These are phyloP conservation scores for Lycorma delicatula DNA, from an alignment of 1,140 invertebrate species.

Conservation along the genomic window DNA sequence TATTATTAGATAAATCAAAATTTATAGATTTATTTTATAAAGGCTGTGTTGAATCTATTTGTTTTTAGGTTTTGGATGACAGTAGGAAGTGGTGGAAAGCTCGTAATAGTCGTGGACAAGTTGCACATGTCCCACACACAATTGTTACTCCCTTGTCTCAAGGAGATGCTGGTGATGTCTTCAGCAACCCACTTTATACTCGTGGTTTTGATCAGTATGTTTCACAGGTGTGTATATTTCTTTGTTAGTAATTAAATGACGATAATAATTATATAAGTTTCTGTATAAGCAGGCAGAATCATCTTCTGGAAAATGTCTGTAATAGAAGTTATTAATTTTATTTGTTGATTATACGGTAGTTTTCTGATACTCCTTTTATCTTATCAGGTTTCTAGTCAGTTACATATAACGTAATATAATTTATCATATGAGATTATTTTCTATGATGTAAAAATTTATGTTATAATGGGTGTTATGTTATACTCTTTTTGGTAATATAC, in stretches of 20 bases:
- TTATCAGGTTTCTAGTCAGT: too few relatives aligned
- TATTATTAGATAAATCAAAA: too few relatives aligned
- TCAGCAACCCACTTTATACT: conserved; percentile 63
- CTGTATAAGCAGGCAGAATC: too few relatives aligned
- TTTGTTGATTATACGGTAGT: neutral
- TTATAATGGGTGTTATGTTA: too few relatives aligned
- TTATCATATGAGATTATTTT: too few relatives aligned
- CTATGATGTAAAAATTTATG: too few relatives aligned
- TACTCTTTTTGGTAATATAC: too few relatives aligned
- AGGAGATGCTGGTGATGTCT: conserved; percentile 47
- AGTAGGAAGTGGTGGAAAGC: conserved; percentile 98
- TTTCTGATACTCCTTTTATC: neutral
- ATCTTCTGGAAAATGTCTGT: neutral
- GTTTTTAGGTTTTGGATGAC: conserved; percentile 82
- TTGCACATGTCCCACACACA: conserved; percentile 95
- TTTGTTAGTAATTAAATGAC: neutral
- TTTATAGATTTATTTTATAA: too few relatives aligned
- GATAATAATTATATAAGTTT: neutral
- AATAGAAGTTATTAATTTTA: neutral
- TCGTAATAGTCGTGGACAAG: conserved; percentile 74
- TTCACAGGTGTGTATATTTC: neutral
- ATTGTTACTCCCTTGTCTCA: conserved; percentile 72
- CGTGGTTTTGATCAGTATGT: conserved; percentile 36
- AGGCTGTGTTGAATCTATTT: too few relatives aligned
- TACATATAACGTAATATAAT: too few relatives aligned